phyloP scores from a whole-genome alignment of 2,797 vertebrate genomes.

The Pithecia hirsuta region DNA sequence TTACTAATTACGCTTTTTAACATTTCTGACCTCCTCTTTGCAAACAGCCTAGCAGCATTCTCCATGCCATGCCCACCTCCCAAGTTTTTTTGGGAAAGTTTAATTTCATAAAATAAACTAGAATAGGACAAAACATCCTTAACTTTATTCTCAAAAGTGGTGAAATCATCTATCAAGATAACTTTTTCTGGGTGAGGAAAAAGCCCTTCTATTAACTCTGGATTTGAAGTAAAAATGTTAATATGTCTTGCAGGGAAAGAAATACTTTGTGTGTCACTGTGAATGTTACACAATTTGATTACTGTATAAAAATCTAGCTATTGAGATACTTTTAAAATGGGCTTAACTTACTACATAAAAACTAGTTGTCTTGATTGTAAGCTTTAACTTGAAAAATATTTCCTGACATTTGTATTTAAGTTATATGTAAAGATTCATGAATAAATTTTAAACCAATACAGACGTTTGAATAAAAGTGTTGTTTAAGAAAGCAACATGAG shows the following conservation, averaged over 20 bases:
- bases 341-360: constrained; percentile 22
- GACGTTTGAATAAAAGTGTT: constrained; percentile 20
- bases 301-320: constrained; percentile 12
- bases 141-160: constrained; percentile 5
- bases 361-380: neutral
- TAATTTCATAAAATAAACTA: constrained; percentile 15
- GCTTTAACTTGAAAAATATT: constrained; percentile 31
- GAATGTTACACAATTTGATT: neutral
- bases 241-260: neutral
- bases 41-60: neutral
- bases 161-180: neutral
- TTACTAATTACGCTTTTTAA: neutral
- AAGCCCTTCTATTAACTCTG: neutral
- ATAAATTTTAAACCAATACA: constrained; percentile 6
- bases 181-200: neutral
- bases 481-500: constrained; percentile 11
- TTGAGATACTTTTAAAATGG: neutral
- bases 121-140: neutral
- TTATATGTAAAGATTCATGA: neutral
- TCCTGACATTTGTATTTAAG: constrained; percentile 4
- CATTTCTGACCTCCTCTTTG: neutral
- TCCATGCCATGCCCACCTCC: neutral
- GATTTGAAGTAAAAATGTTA: constrained; percentile 31
- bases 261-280: neutral
- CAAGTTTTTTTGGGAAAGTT: neutral